These are phyloP conservation scores for Philopedon plagiatum DNA, from an alignment of 2,888 invertebrate genomes.

Conservation along the genomic window DNA sequence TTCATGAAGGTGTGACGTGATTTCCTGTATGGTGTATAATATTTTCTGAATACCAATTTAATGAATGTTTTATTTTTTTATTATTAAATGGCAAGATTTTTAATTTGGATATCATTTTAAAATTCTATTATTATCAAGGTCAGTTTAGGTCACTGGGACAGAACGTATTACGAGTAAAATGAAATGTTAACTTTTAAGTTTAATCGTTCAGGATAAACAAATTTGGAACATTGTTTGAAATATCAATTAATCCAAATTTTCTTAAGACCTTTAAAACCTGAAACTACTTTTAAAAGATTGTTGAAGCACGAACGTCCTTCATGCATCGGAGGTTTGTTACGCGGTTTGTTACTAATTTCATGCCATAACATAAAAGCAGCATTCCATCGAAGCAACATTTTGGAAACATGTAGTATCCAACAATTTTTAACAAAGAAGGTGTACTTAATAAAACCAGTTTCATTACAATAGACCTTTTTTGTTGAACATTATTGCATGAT, in stretches of 20 bases:
- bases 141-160: background rate
- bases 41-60: slow-evolving; percentile 28
- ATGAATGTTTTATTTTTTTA: slow-evolving; percentile 11
- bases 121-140: background rate
- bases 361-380: too few species aligned
- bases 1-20: slow-evolving; percentile 43
- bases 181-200: background rate
- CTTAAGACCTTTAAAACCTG: background rate
- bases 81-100: slow-evolving; percentile 7
- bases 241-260: background rate
- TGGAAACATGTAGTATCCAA: too few species aligned
- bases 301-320: too few species aligned
- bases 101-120: background rate
- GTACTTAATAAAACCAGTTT: too few species aligned
- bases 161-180: background rate
- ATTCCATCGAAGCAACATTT: background rate
- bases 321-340: too few species aligned
- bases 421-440: too few species aligned
- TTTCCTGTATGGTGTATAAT: slow-evolving; percentile 42
- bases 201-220: too few species aligned
- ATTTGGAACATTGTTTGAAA: background rate
- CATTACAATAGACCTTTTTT: too few species aligned
- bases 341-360: too few species aligned
- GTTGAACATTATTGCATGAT: too few species aligned
- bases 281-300: too few species aligned